Base-by-base conservation (phyloP, 2,888 invertebrate species). In the Andrena haemorrhoa region DNA sequence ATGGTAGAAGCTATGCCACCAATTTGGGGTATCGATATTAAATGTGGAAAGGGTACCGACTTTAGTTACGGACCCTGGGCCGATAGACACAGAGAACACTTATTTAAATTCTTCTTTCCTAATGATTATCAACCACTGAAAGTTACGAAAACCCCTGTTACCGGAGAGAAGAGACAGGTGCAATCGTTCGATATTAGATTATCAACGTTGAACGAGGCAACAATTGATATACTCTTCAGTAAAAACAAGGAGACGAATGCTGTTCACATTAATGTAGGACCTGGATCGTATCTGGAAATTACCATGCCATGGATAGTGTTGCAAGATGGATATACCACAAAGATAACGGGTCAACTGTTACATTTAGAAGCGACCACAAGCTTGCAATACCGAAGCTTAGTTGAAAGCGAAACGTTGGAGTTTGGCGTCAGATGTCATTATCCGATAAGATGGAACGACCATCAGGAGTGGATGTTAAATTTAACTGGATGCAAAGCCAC, bases 61-160 rank as follows among this genome's bases (percentile, higher is more conserved):
- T 98, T 99, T 90, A 99, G 98, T 94, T 99, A 99, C 92, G 99
- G 99, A 0, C 99, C 99, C 0, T 99, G 99, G 99, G 99, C 99
- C 2, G 99, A 99, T 93, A 95, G 99, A 69, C 99, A 99, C 93
- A 96, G 99, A 84, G 99, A 99, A 92, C 97, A 98, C 94, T 95
- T 99, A 47, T 99, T 98, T 94, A 98, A 97, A 94, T 98, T 99
- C 94, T 99, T 99, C 94, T 99, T 98, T 93, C 99, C 98, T 7
- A 96, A 97, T 85, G 97, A 98, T 93, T 98, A 97, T 94, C 96
- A 97, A 91, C 96, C 96, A 78, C 95, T 98, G 93, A 96, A 96
- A 93, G 96, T 97, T 0, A 98, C 98, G 0, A 96, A 97, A 79
- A 95, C 97, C 61, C 97, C 98, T 0, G 96, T 96, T 91, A 97